phyloP scores from a whole-genome alignment of 2,113 vertebrate genomes.

The Blennius ocellaris region DNA sequence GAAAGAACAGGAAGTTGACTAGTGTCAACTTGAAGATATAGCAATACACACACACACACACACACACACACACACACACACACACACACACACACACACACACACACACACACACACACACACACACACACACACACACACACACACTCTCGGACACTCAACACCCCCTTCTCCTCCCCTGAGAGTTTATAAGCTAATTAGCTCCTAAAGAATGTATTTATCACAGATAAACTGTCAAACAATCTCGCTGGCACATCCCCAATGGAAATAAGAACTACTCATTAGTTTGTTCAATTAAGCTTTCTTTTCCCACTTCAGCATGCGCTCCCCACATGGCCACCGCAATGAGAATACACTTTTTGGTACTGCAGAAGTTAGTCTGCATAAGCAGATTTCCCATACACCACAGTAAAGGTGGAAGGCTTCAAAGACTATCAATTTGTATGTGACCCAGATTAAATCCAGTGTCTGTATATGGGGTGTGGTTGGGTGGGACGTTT shows the following conservation, averaged over 20 bases:
- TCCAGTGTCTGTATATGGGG: conserved; percentile 12
- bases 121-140: conserved; percentile 28
- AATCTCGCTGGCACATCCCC: conserved; percentile 83
- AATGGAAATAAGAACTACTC: conserved; percentile 82
- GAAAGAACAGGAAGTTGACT: conserved; percentile 62
- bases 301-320: conserved; percentile 75
- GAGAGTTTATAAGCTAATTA: conserved; percentile 80
- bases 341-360: conserved; percentile 54
- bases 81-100: conserved; percentile 40
- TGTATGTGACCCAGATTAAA: conserved; percentile 31
- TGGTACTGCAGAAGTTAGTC: conserved; percentile 58
- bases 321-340: conserved; percentile 56
- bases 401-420: conserved; percentile 18
- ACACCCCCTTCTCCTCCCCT: conserved; percentile 66
- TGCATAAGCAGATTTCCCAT: conserved; percentile 46
- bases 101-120: conserved; percentile 53
- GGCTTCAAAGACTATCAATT: conserved; percentile 24
- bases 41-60: conserved; percentile 45
- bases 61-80: conserved; percentile 46
- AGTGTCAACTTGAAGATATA: conserved; percentile 60
- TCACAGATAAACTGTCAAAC: conserved; percentile 87
- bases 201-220: conserved; percentile 87
- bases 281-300: conserved; percentile 87
- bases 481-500: neutral
- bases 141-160: conserved; percentile 73